Base-by-base conservation (phyloP, 30 jellyfish, hydroid and myxozoan species). In the Morbakka virulenta region DNA sequence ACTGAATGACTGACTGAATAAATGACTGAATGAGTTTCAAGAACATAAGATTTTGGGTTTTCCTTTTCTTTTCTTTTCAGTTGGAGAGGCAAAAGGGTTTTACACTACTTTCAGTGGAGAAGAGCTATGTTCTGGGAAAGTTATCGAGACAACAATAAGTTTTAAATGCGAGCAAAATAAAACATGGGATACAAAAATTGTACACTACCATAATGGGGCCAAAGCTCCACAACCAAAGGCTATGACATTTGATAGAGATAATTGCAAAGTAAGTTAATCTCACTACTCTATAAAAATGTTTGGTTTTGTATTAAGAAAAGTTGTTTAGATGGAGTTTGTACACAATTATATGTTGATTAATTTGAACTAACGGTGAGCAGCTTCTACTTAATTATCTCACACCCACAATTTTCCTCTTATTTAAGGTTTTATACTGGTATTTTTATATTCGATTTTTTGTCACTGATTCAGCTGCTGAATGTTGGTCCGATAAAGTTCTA, bases 141-240 rank as follows among this genome's bases (percentile, higher is more conserved):
- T 13, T n/a, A 35, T 79, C 17, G 4, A 79, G 67, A 81, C 95
- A 2, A 26, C 35, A 21, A 67, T 87, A 28, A 50, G 64, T 24
- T 87, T 87, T 51, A 29, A 13, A 20, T 87, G 96, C 67, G 82
- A 87, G 30, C 33, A 61, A 28, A 87, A 34, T 12, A 50, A 74
- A 0, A 62, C 82, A 30, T 87, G 96, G 96, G 74, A 85, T 72
- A 85, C 93, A 32, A 26, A 85, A 2, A 77, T 76, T 26, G 80
- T 63, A 14, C 85, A 85, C 36, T 20, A 52, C 17, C 91, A 85
- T 62, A 89, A 89, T 0, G 96, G 96, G 0, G 91, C 96, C 20
- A 28, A 23, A 47, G 86, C 96, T 2, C 96, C 96, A 65, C 41
- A 87, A 0, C 96, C 96, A 0, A 33, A 53, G 30, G 26, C 68